phyloP scores from a whole-genome alignment of 1,140 invertebrate species.

The Coptotermes formosanus region DNA sequence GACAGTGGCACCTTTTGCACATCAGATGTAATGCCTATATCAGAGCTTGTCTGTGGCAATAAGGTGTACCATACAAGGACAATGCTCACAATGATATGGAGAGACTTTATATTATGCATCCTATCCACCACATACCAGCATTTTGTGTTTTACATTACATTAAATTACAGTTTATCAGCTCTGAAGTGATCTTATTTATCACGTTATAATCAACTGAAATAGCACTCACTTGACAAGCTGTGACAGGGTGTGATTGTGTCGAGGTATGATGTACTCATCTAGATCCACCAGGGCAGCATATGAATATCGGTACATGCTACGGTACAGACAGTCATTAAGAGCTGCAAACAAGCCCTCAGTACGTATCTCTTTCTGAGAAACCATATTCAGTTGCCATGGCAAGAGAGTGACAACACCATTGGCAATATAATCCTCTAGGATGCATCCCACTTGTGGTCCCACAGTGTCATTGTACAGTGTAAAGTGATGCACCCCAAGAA shows the following conservation, averaged over 20 bases:
- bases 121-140: too few species aligned
- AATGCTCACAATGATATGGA: too few species aligned
- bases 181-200: background rate
- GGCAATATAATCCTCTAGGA: constrained; percentile 69
- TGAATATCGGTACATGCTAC: constrained; percentile 78
- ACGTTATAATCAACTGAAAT: constrained; percentile 33
- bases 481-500: constrained; percentile 85
- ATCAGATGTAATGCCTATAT: too few species aligned
- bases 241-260: constrained; percentile 66
- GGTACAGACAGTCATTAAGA: constrained; percentile 90
- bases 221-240: constrained; percentile 45
- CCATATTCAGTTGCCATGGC: constrained; percentile 87
- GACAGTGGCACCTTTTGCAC: too few species aligned
- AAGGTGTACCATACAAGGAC: too few species aligned
- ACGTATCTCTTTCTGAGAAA: constrained; percentile 86
- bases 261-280: constrained; percentile 88
- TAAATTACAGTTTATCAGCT: too few species aligned
- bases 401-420: constrained; percentile 73
- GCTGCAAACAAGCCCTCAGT: constrained; percentile 90
- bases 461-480: constrained; percentile 92
- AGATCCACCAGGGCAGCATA: constrained; percentile 85
- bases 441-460: constrained; percentile 64
- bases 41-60: too few species aligned
- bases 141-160: too few species aligned
- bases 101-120: too few species aligned